A percentile compares a stretch with the other conserved stretches of the same genome.
phyloP scores from a whole-genome alignment of 2,113 vertebrate species.

The Sterna hirundo region DNA sequence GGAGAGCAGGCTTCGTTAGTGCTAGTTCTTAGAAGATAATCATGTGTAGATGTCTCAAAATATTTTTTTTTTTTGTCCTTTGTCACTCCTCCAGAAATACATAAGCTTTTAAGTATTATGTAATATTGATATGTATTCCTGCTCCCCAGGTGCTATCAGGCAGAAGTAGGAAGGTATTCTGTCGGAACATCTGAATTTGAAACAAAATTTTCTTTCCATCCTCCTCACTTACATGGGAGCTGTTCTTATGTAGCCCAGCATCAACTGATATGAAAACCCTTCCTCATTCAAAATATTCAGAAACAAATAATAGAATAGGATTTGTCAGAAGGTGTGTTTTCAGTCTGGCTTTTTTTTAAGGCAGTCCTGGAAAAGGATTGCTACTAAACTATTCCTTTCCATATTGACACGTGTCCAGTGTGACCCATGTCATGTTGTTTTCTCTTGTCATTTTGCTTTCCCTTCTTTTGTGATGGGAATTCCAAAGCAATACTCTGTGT shows the following conservation, averaged over 20 bases:
- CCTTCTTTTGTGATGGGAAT: background rate
- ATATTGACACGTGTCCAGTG: background rate
- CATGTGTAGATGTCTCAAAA: background rate
- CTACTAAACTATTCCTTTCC: background rate
- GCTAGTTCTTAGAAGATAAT: background rate
- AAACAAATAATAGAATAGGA: background rate
- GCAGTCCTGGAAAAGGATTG: background rate
- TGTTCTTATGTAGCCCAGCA: background rate
- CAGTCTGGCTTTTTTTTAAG: background rate
- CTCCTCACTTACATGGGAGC: background rate
- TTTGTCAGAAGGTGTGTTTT: background rate
- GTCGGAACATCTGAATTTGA: background rate
- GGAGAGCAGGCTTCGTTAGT: background rate
- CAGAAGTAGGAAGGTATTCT: background rate
- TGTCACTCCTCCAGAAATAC: background rate
- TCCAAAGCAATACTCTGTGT: background rate
- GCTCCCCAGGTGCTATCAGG: background rate
- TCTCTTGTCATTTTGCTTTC: background rate
- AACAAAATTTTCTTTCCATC: background rate
- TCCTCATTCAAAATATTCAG: background rate
- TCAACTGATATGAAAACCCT: background rate
- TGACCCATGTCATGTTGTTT: background rate
- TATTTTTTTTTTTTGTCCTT: background rate
- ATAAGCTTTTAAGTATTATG: background rate
- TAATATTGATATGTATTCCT: background rate